A percentile compares a stretch with the other conserved stretches of the same genome.
These are phyloP conservation scores for Agelas oroides DNA, from an alignment of 37 sponge, comb jelly and placozoan genomes.

Conservation along the genomic window DNA sequence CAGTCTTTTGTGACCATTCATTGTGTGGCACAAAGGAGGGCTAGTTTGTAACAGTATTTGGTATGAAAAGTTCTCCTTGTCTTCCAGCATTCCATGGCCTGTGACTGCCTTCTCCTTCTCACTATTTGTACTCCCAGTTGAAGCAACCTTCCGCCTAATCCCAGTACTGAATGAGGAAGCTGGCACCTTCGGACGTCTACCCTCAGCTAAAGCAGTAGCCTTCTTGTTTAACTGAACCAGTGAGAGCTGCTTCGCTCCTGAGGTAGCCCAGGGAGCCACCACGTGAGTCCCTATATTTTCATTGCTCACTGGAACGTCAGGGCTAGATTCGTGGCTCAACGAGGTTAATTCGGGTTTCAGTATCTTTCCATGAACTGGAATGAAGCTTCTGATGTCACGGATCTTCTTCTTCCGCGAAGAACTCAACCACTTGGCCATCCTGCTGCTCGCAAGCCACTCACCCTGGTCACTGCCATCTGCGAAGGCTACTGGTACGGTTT, in stretches of 20 bases:
- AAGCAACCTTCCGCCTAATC: background rate
- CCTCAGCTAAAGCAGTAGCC: background rate
- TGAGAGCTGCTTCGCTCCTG: too few species aligned
- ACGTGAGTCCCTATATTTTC: too few species aligned
- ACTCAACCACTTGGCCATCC: background rate
- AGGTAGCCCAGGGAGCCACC: too few species aligned
- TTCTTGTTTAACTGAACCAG: background rate
- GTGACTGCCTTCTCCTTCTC: too few species aligned
- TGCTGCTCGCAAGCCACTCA: too few species aligned
- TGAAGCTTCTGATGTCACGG: constrained; percentile 7
- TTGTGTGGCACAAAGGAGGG: too few species aligned
- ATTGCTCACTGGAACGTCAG: background rate
- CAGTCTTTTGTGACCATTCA: too few species aligned
- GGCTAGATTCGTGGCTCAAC: background rate
- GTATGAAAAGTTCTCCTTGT: too few species aligned
- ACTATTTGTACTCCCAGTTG: too few species aligned
- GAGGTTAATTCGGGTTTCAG: background rate
- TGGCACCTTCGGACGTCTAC: background rate
- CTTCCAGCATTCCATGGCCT: too few species aligned
- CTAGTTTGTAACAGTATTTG: too few species aligned
- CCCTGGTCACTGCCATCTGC: background rate
- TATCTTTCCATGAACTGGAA: constrained; percentile 20
- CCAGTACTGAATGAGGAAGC: constrained; percentile 15
- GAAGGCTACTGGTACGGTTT: too few species aligned
- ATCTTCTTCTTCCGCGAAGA: background rate